Evolutionary conservation across 2,797 vertebrate genomes (phyloP), one percentile per base, ranked within the genome.

Genomic region (Danio albolineatus): DNA sequence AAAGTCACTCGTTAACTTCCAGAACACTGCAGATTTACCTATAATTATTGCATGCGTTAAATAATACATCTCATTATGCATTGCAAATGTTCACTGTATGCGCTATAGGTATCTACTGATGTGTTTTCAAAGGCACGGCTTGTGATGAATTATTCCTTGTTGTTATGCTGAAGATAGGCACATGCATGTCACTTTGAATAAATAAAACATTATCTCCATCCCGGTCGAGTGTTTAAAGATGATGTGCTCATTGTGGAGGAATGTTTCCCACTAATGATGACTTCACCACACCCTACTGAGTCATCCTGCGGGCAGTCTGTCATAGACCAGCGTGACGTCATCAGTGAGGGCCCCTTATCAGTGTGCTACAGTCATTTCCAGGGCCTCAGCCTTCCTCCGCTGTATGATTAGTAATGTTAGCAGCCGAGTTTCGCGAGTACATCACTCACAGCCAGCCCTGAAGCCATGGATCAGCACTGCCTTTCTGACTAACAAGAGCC

Each of bases 91-190:
- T 73, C 43, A 36, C 16, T 36, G 28, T 57, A 88, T 89, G 89
- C 88, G 85, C 90, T 89, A 36, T 81, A 79, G 80, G 81, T 87
- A 90, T 90, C 89, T 89, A 92, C 90, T 90, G 90, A 88, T 89
- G 83, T 87, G 84, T 85, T 90, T 85, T 90, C 89, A 89, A 88
- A 88, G 86, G 88, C 85, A 90, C 90, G 90, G 91, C 90, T 89
- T 83, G 90, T 87, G 87, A 91, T 94, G 90, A 91, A 93, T 93
- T 92, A 94, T 94, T 92, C 91, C 86, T 28, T 28, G 28, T 82
- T 83, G 91, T 91, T 88, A 91, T 93, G 88, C 92, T 83, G 85
- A 81, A 85, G 85, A 87, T 66, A 88, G 90, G 88, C 88, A 90
- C 90, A 91, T 89, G 91, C 90, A 91, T 92, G 88, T 87, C 89